Percentiles rank a stretch among this genome's conserved stretches.
These are phyloP conservation scores for Sipha maydis DNA, from an alignment of 2,888 invertebrate species.

Conservation along the genomic window DNA sequence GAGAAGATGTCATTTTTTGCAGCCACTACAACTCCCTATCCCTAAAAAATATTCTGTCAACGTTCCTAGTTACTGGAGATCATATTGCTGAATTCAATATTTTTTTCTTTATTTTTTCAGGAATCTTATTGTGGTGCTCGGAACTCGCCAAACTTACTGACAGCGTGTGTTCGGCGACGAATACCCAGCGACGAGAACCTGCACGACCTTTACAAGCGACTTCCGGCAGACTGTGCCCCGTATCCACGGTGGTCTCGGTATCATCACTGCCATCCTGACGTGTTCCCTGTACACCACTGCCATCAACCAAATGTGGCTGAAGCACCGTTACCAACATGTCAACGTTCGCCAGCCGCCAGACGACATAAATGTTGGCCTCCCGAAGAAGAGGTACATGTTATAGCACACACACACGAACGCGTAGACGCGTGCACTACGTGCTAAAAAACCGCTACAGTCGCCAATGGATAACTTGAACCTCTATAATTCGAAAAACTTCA, in stretches of 20 bases:
- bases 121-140: constrained; percentile 73
- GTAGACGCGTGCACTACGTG: too few relatives aligned
- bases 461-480: too few relatives aligned
- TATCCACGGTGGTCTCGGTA: constrained; percentile 75
- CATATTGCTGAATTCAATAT: not conserved
- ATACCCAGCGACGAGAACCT: constrained; percentile 90
- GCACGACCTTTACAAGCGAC: constrained; percentile 70
- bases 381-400: constrained; percentile 60
- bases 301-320: constrained; percentile 54
- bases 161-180: constrained; percentile 86
- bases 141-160: constrained; percentile 71
- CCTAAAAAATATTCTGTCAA: not conserved
- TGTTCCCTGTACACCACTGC: constrained; percentile 65
- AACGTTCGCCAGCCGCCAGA: constrained; percentile 34
- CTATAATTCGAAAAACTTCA: too few relatives aligned
- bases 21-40: too few relatives aligned
- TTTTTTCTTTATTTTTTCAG: constrained; percentile 63
- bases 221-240: constrained; percentile 76
- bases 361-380: constrained; percentile 57
- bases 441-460: too few relatives aligned
- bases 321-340: constrained; percentile 64
- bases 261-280: constrained; percentile 66
- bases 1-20: too few relatives aligned
- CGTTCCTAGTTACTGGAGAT: not conserved
- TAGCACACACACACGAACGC: too few relatives aligned